Evolutionary conservation across 2,888 invertebrate genomes (phyloP).

Genomic region (Didymodactylos carnosus): DNA sequence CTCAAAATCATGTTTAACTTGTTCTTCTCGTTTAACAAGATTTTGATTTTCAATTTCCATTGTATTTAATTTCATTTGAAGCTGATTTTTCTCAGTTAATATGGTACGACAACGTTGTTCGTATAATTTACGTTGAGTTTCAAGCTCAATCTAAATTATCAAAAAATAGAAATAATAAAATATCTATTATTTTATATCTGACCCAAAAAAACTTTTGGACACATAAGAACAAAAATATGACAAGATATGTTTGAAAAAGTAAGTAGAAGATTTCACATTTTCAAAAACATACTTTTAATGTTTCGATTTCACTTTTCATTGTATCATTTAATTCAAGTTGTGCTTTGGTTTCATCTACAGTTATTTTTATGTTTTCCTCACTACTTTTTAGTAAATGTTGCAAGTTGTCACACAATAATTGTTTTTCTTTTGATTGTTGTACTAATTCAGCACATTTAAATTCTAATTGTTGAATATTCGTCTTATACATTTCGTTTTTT

Average conservation of each 20-base stretch:
- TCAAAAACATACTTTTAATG: background rate
- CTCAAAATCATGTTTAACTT: too few relatives aligned
- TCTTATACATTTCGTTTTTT: too few relatives aligned
- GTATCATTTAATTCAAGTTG: background rate
- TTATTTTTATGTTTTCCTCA: background rate
- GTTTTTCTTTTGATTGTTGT: too few relatives aligned
- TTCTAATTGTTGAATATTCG: too few relatives aligned
- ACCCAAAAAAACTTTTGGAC: too few relatives aligned
- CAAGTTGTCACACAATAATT: too few relatives aligned
- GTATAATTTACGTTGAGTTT: background rate
- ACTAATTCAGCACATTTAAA: too few relatives aligned
- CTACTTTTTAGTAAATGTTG: too few relatives aligned
- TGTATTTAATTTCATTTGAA: too few relatives aligned
- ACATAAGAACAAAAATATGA: background rate
- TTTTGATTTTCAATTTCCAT: too few relatives aligned
- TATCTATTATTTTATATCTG: background rate
- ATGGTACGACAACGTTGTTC: background rate
- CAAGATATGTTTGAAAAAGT: background rate
- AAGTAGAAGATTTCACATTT: too few relatives aligned
- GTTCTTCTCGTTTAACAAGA: too few relatives aligned
- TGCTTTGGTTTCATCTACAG: background rate
- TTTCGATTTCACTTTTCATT: background rate
- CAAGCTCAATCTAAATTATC: background rate
- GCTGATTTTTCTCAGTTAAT: background rate
- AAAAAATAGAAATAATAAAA: background rate